Evolutionary conservation across 2,113 vertebrate genomes (phyloP), one percentile per base, ranked within the genome.

Genomic region (Pitta sordida): DNA sequence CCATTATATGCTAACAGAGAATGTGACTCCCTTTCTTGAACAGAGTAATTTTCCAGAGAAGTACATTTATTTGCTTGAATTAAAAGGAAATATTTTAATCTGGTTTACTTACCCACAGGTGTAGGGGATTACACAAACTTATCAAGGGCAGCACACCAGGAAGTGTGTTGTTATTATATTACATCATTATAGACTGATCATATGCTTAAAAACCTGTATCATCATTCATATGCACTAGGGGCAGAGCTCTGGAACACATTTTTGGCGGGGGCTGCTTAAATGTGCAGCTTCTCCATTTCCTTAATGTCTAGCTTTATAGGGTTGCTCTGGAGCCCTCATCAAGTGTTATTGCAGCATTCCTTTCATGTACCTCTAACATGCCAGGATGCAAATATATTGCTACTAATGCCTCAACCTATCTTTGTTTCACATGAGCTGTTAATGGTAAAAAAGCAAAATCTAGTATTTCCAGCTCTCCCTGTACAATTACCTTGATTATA

Each of bases 401-500:
- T 74, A 18, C 46, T 80, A 83, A 74, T 56, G 48, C 39, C 70
- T 91, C 74, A 48, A 30, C 51, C 59, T 92, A 24, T 83, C 91
- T 95, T 89, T 77, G 67, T 91, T 96, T 96, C n/a, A 3, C 77
- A 84, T 70, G 84, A 85, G 68, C 67, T 49, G 75, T 48, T 53
- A 78, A 64, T 67, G 68, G 24, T 27, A 76, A 80, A 93, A 53
- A 69, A 88, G 46, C 34, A 41, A 80, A 83, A 92, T 73, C 29
- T 62, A 81, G 5, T 81, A 55, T 86, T 84, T 81, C 60, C 56
- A 90, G 46, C 52, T 79, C 39, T 94, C 77, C 79, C 86, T 44
- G 52, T 76, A 65, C 36, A 87, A 82, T 89, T 81, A 84, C 37
- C 44, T 79, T 91, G 73, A 92, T 84, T 85, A 51, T 52, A 86